These are phyloP conservation scores for Mesoligia furuncula DNA, from an alignment of 2,888 invertebrate species.

Conservation along the genomic window DNA sequence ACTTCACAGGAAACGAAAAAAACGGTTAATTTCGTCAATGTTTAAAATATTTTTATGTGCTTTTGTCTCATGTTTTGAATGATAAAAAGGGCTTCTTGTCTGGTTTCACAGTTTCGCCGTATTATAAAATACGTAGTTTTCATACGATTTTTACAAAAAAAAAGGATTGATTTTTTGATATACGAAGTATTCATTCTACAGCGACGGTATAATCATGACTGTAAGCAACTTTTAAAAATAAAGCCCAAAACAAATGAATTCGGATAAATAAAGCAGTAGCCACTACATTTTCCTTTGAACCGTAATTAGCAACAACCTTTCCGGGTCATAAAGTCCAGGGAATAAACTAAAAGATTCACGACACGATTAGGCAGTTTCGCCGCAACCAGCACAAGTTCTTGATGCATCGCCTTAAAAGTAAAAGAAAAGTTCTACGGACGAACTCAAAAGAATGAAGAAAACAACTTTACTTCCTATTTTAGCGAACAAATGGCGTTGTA, in stretches of 20 bases:
- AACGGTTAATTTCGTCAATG: too few species aligned
- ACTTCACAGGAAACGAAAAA: too few species aligned
- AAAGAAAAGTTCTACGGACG: slow-evolving; percentile 74
- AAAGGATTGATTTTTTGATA: too few species aligned
- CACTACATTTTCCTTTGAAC: slow-evolving; percentile 13
- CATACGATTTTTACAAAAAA: too few species aligned
- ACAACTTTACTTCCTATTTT: slow-evolving; percentile 84
- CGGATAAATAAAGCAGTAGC: slow-evolving; percentile 10
- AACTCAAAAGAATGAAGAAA: slow-evolving; percentile 78
- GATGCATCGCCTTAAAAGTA: slow-evolving; percentile 76
- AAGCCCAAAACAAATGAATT: not conserved
- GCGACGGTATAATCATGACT: not conserved
- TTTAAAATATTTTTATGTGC: too few species aligned
- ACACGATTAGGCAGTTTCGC: slow-evolving; percentile 59
- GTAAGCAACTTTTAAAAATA: not conserved
- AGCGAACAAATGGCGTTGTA: slow-evolving; percentile 80
- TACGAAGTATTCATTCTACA: too few species aligned
- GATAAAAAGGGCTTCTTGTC: too few species aligned
- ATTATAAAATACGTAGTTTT: too few species aligned
- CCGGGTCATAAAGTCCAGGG: slow-evolving; percentile 37
- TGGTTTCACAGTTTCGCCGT: too few species aligned
- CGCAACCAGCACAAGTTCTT: slow-evolving; percentile 62
- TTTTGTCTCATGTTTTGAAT: too few species aligned
- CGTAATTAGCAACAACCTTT: slow-evolving; percentile 45
- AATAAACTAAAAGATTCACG: slow-evolving; percentile 58